Evolutionary conservation across 2,113 vertebrate genomes (phyloP).

Genomic region (Clupea harengus): DNA sequence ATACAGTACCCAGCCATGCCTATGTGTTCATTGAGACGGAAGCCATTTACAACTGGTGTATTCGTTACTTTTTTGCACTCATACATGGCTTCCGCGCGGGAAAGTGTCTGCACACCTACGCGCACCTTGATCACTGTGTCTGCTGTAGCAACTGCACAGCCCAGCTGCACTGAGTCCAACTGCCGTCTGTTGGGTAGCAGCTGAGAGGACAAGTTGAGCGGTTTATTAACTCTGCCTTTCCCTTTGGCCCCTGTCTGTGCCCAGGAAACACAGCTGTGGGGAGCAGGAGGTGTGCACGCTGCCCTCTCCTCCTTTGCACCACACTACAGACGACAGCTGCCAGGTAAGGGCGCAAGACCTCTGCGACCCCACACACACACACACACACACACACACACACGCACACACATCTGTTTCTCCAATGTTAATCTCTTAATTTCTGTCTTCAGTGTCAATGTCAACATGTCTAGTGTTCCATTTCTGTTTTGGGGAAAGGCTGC

Average conservation of each 20-base stretch:
- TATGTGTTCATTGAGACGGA: too few relatives aligned
- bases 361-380: neutral
- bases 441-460: too few relatives aligned
- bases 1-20: neutral
- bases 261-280: conserved; percentile 95
- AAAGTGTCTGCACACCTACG: neutral
- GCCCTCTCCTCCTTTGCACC: conserved; percentile 87
- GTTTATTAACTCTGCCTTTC: neutral
- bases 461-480: too few relatives aligned
- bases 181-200: too few relatives aligned
- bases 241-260: neutral
- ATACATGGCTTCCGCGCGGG: neutral
- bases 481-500: neutral
- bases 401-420: neutral
- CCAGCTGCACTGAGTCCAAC: too few relatives aligned
- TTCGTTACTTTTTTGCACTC: neutral
- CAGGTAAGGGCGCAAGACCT: conserved; percentile 73
- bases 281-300: conserved; percentile 88
- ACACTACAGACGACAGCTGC: conserved; percentile 80
- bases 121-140: too few relatives aligned
- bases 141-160: too few relatives aligned
- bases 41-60: neutral
- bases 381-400: too few relatives aligned
- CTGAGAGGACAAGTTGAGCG: neutral
- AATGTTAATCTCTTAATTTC: too few relatives aligned